Evolutionary conservation across 92 coral and sea anemone species (phyloP).

Genomic region (Chrysogorgia sp.): DNA sequence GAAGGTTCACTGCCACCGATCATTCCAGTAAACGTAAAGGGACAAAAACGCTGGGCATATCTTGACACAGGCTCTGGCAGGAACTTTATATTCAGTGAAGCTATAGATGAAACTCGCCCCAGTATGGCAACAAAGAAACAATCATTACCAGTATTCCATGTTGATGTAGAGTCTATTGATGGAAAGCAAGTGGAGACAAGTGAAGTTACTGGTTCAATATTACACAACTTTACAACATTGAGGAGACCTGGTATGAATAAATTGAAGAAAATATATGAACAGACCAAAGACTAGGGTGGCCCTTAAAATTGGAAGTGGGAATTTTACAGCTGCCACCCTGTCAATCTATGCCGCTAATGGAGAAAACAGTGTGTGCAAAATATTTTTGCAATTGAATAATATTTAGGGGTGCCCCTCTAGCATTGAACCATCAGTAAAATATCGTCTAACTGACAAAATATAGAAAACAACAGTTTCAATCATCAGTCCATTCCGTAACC

Average conservation of each 20-base stretch:
- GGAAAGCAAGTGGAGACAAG: slow-evolving; percentile 39
- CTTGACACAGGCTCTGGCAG: slow-evolving; percentile 67
- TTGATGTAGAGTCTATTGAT: slow-evolving; percentile 43
- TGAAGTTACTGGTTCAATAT: slow-evolving; percentile 50
- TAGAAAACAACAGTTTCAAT: too few species aligned
- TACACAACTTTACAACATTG: slow-evolving; percentile 56
- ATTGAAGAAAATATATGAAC: slow-evolving; percentile 57
- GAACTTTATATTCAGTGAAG: slow-evolving; percentile 52
- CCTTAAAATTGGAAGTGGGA: too few species aligned
- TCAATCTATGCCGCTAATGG: too few species aligned
- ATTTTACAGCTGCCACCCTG: too few species aligned
- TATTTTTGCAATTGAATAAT: too few species aligned
- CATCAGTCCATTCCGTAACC: too few species aligned
- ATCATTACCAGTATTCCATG: slow-evolving; percentile 47
- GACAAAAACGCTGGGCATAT: slow-evolving; percentile 55
- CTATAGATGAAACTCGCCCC: slow-evolving; percentile 48
- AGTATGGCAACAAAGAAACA: slow-evolving; percentile 61
- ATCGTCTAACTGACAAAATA: too few species aligned
- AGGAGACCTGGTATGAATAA: slow-evolving; percentile 42
- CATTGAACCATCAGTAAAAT: too few species aligned
- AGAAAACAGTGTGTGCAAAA: too few species aligned
- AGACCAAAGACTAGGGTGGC: too few species aligned
- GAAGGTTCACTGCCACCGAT: slow-evolving; percentile 54
- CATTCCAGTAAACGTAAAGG: slow-evolving; percentile 48
- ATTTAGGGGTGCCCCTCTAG: too few species aligned